phyloP scores from a whole-genome alignment of 2,797 vertebrate species.

The Anguilla anguilla region DNA sequence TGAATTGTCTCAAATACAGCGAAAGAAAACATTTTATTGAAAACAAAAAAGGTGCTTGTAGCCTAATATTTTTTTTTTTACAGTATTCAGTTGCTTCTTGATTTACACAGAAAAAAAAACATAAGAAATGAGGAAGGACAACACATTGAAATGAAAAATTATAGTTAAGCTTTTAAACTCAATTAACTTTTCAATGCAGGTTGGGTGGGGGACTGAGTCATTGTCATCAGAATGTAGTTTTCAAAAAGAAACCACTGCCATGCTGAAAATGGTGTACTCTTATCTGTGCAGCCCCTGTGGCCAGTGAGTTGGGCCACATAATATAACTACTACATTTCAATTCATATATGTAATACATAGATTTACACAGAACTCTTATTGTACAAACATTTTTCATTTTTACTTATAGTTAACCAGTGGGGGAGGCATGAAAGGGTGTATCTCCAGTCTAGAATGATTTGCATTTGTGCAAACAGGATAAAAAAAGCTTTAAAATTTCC shows the following conservation, averaged over 20 bases:
- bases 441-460: neutral
- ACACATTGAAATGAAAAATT: no score
- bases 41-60: neutral
- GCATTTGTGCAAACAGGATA: neutral
- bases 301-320: neutral
- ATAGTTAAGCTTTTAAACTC: no score
- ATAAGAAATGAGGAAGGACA: no score
- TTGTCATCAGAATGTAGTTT: neutral
- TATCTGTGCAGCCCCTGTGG: no score
- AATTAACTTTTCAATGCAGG: no score
- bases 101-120: no score
- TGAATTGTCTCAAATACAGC: no score
- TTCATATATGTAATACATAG: neutral
- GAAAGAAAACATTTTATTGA: neutral
- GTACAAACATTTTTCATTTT: neutral
- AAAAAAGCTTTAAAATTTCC: neutral
- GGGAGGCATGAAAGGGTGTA: no score
- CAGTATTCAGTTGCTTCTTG: no score
- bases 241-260: neutral
- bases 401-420: no score
- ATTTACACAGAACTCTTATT: neutral
- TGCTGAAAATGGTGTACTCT: neutral
- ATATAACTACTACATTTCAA: neutral
- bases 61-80: neutral
- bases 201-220: neutral